Evolutionary conservation across 1,140 invertebrate species (phyloP).

Genomic region (Drosophila albomicans): DNA sequence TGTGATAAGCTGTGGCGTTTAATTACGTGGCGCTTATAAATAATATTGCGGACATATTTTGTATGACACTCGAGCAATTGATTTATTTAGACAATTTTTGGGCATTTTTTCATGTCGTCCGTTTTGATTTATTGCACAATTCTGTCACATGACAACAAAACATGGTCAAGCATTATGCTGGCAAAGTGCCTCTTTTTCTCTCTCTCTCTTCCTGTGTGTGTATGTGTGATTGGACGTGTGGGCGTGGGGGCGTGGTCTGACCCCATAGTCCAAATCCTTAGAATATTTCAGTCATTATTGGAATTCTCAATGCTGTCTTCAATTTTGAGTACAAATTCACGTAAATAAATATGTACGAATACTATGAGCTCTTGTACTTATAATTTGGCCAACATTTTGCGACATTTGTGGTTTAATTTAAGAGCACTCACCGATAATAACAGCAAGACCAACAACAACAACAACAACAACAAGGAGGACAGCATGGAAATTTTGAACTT

Average conservation of each 20-base stretch:
- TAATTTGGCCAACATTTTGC: conserved; percentile 42
- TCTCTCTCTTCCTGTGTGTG: not conserved
- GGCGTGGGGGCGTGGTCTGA: conserved; percentile 14
- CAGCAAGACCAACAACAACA: conserved; percentile 18
- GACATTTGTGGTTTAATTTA: conserved; percentile 70
- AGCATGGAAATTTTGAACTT: conserved; percentile 54
- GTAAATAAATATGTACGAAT: conserved; percentile 6
- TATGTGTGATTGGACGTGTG: not conserved
- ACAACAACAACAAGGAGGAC: conserved; percentile 23
- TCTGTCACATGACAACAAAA: conserved; percentile 55
- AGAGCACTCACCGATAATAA: conserved; percentile 55
- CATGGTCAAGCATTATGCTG: conserved; percentile 46
- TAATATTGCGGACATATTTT: conserved; percentile 32
- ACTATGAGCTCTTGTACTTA: conserved; percentile 8
- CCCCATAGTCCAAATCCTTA: conserved; percentile 39
- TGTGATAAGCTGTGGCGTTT: conserved; percentile 2
- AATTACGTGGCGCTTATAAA: conserved; percentile 3
- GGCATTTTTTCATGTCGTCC: conserved; percentile 53
- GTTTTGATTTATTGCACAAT: conserved; percentile 74
- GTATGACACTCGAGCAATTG: conserved; percentile 25
- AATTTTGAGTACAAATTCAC: not conserved
- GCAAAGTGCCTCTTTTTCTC: conserved; percentile 4
- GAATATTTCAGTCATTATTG: conserved; percentile 6
- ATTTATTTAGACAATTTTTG: conserved; percentile 46
- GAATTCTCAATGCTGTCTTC: conserved; percentile 3